A percentile compares a stretch with the other conserved stretches of the same genome.
phyloP scores from a whole-genome alignment of 2,888 invertebrate species.

The Phyllotreta striolata region DNA sequence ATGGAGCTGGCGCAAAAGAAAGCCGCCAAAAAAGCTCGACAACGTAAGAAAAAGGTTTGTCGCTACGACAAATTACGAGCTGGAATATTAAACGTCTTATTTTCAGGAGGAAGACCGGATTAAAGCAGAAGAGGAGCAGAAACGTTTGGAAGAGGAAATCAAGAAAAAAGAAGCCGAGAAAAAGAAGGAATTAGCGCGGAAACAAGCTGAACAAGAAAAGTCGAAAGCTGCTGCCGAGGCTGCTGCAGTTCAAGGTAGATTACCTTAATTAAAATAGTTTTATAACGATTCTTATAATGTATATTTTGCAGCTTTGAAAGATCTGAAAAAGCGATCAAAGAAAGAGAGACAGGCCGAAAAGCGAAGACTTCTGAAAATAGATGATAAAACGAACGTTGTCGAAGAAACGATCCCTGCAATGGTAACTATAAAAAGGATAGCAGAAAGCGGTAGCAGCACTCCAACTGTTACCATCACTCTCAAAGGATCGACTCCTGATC shows the following conservation, averaged over 20 bases:
- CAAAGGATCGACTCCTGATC: constrained; percentile 76
- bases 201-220: constrained; percentile 50
- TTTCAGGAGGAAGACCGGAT: constrained; percentile 54
- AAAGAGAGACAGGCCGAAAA: constrained; percentile 58
- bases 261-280: background rate
- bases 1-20: constrained; percentile 67
- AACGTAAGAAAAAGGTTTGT: constrained; percentile 79
- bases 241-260: constrained; percentile 36
- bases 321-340: constrained; percentile 43
- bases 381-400: constrained; percentile 46
- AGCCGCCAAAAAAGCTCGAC: constrained; percentile 83
- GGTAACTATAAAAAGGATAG: constrained; percentile 77
- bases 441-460: constrained; percentile 70
- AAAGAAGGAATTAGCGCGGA: constrained; percentile 53
- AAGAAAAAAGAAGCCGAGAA: constrained; percentile 51
- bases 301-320: constrained; percentile 29
- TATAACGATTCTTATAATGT: background rate
- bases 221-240: constrained; percentile 34
- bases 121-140: constrained; percentile 49
- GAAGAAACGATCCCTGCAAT: constrained; percentile 63
- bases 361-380: constrained; percentile 48
- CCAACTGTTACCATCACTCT: constrained; percentile 81
- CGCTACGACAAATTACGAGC: constrained; percentile 7
- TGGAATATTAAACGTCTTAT: background rate
- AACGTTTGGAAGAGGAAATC: constrained; percentile 42